These are phyloP conservation scores for Oxygymnocypris stewartii DNA, from an alignment of 2,113 vertebrate species.

Conservation along the genomic window DNA sequence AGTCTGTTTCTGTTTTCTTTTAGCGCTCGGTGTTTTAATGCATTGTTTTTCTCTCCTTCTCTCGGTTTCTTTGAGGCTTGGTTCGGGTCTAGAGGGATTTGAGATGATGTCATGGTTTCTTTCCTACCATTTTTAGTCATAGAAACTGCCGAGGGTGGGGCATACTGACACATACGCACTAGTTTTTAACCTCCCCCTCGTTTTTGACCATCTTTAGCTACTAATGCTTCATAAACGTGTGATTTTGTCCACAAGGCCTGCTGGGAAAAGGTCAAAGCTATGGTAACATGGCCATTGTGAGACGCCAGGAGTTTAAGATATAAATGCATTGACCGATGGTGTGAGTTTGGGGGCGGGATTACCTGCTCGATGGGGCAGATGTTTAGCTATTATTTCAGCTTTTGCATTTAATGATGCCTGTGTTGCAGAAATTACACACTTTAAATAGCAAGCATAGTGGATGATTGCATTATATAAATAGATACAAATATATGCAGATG, in stretches of 20 bases:
- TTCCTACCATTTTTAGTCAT: constrained; percentile 82
- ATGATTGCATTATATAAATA: background rate
- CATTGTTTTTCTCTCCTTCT: constrained; percentile 44
- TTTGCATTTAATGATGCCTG: background rate
- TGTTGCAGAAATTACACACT: background rate
- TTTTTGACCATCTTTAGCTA: constrained; percentile 32
- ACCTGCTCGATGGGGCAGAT: background rate
- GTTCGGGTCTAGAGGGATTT: constrained; percentile 32
- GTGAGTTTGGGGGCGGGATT: background rate
- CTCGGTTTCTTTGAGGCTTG: background rate
- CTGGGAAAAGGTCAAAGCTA: background rate
- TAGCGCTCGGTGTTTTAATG: constrained; percentile 49
- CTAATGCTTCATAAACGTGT: background rate
- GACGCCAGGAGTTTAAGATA: background rate
- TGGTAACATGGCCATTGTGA: background rate
- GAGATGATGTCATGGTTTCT: constrained; percentile 75
- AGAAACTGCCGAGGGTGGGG: constrained; percentile 70
- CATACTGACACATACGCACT: constrained; percentile 48
- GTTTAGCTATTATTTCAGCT: background rate
- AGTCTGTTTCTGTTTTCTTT: constrained; percentile 29
- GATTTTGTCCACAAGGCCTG: background rate
- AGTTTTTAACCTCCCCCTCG: background rate
- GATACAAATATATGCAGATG: background rate
- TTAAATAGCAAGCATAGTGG: background rate
- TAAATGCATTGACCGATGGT: background rate